Evolutionary conservation across 2,113 vertebrate species (phyloP), one percentile per base, ranked within the genome.

Genomic region (human (Homo sapiens)): DNA sequence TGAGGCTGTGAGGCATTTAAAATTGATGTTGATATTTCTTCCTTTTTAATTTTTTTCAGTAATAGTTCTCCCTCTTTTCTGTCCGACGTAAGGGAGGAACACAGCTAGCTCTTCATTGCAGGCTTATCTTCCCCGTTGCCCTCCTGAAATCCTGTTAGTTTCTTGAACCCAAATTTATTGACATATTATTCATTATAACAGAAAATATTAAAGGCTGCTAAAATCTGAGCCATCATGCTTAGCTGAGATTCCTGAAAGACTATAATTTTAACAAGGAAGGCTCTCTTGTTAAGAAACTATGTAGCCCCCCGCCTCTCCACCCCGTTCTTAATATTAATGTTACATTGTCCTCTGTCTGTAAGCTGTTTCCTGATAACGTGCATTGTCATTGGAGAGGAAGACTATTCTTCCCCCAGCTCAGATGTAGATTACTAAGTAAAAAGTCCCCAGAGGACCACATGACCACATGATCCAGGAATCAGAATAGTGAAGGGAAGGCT

Each of bases 361-460:
- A 40, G 52, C 50, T 32, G 35, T 73, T 93, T 94, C 30, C n/a
- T 81, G 25, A 38, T 89, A 95, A 73, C 43, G 13, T 55, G 3
- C 8, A 75, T 82, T 90, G 43, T 85, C 52, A 48, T 75, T 94
- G 18, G 48, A 57, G 1, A 0, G 50, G 38, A 57, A 55, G 57
- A 66, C 78, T 72, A 6, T 64, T 79, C 92, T 59, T 57, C n/a
- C 35, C 32, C 64, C 35, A 11, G 22, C 27, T 95, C 30, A 57
- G 76, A 30, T 96, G 78, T 68, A 88, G 76, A 93, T 93, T 93
- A 43, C 12, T 57, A 45, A 48, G 83, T 52, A 38, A 55, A 68
- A 13, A 35, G 13, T 17, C 5, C 50, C 0, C 22, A 59, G 45
- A 85, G 75, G 57, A 55, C 23, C 27, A 12, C 92, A 55, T 59